Base-by-base conservation (phyloP, 2,888 invertebrate species). In the Meandrusa payeni region DNA sequence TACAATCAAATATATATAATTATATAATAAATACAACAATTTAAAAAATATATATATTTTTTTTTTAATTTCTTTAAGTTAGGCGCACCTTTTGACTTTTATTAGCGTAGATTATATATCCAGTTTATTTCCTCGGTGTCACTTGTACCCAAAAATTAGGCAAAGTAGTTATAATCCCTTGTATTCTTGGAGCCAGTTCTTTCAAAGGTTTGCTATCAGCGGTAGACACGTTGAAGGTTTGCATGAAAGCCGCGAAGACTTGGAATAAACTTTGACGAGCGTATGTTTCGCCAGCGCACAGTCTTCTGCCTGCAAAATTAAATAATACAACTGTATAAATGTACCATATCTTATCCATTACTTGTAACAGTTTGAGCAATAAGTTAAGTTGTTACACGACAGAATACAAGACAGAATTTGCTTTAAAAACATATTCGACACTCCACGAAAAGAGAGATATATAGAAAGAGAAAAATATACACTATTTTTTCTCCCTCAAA, bases 221-320 rank as follows among this genome's bases (percentile, higher is more conserved):
- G 1, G 90, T 79, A 1, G 82, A 76, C 6, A 92, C 82, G 42
- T 79, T 73, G 61, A 93, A 93, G 29, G 91, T 90, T 57, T 93
- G 93, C 69, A 92, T 78, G 48, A 94, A 76, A 0, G 82, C 85
- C 0, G 91, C 61, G 19, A 91, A 81, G 4, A 91, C 78, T 47
- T 91, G 83, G 64, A 93, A 93, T 65, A 93, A 76, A 51, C 88
- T 81, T 51, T 92, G 92, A 1, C 93, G 82, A 0, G 93, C 90
- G 61, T 90, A 92, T 0, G 93, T 93, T 67, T 93, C 93, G 0
- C 93, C 94, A 0, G 92, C 90, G 58, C 94, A 94, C 0, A 93
- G 69, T 15, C 93, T 83, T 52, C 90, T 89, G 0, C 93, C 93
- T 90, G 66, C 0, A 60, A 62, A 48, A 15, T 2, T 12, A 13